These are phyloP conservation scores for Sander vitreus DNA, from an alignment of 2,113 vertebrate species.

Conservation along the genomic window DNA sequence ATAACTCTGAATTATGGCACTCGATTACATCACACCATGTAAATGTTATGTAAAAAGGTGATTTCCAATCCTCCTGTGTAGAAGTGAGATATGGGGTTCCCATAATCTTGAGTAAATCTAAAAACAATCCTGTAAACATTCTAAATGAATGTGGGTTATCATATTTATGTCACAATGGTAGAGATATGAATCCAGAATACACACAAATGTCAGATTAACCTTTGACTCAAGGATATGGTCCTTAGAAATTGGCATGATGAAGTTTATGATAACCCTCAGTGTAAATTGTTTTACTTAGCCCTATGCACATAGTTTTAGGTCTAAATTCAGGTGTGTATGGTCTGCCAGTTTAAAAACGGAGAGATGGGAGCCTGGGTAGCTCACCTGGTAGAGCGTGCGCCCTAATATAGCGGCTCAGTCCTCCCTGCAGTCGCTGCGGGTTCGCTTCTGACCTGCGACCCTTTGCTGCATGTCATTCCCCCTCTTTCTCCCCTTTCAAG, in stretches of 20 bases:
- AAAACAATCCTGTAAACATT: background rate
- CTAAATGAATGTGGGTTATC: background rate
- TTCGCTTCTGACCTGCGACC: too few relatives aligned
- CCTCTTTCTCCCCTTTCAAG: too few relatives aligned
- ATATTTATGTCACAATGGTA: background rate
- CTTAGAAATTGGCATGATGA: background rate
- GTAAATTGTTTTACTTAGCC: background rate
- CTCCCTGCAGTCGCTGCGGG: too few relatives aligned
- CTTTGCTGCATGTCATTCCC: too few relatives aligned
- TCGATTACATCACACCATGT: constrained; percentile 18
- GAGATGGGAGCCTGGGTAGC: too few relatives aligned
- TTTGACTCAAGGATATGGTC: background rate
- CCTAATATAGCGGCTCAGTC: too few relatives aligned
- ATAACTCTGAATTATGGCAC: constrained; percentile 20
- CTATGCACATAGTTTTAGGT: background rate
- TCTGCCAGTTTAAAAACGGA: background rate
- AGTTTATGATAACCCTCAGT: background rate
- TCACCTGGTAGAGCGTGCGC: too few relatives aligned
- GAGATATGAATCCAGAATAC: background rate
- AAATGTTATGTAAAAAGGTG: constrained; percentile 10
- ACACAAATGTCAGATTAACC: background rate
- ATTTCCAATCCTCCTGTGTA: background rate
- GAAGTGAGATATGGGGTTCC: background rate
- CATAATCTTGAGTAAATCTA: background rate
- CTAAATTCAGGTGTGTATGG: too few relatives aligned